These are phyloP conservation scores for Neogobius melanostomus DNA, from an alignment of 2,113 vertebrate genomes.

Conservation along the genomic window DNA sequence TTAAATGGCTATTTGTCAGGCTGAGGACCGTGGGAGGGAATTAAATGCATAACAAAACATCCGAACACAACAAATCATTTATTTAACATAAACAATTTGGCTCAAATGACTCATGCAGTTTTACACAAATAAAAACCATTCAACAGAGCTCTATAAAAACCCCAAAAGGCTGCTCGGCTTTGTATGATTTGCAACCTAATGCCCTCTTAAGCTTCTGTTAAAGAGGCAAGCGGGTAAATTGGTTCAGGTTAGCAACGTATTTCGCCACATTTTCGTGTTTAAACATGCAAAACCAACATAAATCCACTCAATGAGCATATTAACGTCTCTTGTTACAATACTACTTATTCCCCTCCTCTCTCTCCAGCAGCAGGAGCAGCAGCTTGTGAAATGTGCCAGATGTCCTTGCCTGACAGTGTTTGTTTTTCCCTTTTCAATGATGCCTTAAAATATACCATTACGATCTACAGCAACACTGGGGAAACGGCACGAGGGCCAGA, in stretches of 20 bases:
- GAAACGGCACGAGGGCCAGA: conserved; percentile 18
- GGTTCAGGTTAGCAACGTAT: not conserved
- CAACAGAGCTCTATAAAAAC: not conserved
- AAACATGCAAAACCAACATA: conserved; percentile 7
- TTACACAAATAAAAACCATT: not conserved
- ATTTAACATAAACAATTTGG: not conserved
- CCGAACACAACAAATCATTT: not conserved
- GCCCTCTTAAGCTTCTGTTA: not conserved
- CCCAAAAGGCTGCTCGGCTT: not conserved
- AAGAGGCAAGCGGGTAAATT: not conserved
- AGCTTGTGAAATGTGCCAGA: conserved; percentile 67
- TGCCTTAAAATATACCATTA: conserved; percentile 20
- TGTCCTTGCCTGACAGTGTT: conserved; percentile 57
- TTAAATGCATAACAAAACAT: not conserved
- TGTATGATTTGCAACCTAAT: conserved; percentile 1
- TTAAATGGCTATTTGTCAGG: no score
- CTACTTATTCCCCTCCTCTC: conserved; percentile 39
- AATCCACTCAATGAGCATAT: not conserved
- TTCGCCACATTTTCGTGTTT: not conserved
- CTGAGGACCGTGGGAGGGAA: not conserved
- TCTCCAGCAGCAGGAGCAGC: conserved; percentile 42
- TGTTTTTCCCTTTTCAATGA: conserved; percentile 27
- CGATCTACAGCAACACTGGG: conserved; percentile 14
- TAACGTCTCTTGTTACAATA: conserved; percentile 11
- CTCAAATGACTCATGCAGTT: not conserved